Evolutionary conservation across 2,113 vertebrate species (phyloP), one percentile per base, ranked within the genome.

Genomic region (Alouatta palliata): DNA sequence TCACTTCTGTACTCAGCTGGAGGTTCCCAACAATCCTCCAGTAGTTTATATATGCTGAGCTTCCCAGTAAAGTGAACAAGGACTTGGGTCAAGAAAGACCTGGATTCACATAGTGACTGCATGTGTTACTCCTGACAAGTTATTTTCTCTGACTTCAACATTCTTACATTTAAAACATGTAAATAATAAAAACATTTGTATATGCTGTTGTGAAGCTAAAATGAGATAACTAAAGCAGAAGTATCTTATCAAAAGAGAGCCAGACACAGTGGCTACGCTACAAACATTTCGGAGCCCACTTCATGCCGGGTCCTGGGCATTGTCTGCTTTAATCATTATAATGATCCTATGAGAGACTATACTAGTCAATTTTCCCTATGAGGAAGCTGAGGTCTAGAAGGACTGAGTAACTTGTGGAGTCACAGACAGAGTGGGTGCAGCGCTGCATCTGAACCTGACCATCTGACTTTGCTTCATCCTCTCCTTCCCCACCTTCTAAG

Each of bases 261-360:
- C 27, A 2, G 21, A 13, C 35, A 25, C 9, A 64, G 27, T 0
- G 0, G 6, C 17, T 61, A 30, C 7, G 0, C 13, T 54, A 4
- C 3, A 21, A 27, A 77, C 47, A 25, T 66, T 25, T 66, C 66
- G 56, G 84, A 64, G 30, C 7, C 27, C 7, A 2, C 45, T 58
- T 79, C 21, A 23, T 47, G 32, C 47, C 27, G 1, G 30, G 45
- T 16, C 7, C 12, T 23, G 45, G 27, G 1, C 52, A 21, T 23
- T 49, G 5, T 32, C 47, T 90, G 2, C 0, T n/a, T 73, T 61
- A 30, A 81, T 40, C 37, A 76, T 40, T 37, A 43, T 17, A 68
- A 77, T 6, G 25, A n/a, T 54, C 43, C 95, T 81, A 20, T 6
- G 20, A 56, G 49, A 61, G 9, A 49, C 5, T 58, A 10, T 32